phyloP scores from a whole-genome alignment of 2,888 invertebrate species.

The Hypomecis atomaria region DNA sequence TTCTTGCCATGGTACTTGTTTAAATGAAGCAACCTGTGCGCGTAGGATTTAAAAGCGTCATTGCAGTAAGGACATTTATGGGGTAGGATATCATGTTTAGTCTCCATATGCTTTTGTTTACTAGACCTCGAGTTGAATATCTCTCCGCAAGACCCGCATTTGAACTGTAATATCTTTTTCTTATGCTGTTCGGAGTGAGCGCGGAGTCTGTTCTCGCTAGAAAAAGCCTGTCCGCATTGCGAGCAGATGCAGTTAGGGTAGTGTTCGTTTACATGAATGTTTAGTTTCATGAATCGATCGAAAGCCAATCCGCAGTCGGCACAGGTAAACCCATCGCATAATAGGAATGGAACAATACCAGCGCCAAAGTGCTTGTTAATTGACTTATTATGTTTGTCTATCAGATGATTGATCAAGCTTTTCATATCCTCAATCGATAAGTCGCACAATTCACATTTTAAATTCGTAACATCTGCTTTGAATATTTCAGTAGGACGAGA shows the following conservation, averaged over 20 bases:
- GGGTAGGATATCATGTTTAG: slow-evolving; percentile 57
- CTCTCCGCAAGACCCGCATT: slow-evolving; percentile 67
- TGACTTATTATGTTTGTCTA: slow-evolving; percentile 59
- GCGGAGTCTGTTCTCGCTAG: slow-evolving; percentile 20
- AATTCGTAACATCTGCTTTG: slow-evolving; percentile 68
- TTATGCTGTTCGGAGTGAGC: slow-evolving; percentile 47
- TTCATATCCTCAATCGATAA: slow-evolving; percentile 54
- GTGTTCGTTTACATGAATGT: slow-evolving; percentile 72
- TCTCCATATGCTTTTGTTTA: slow-evolving; percentile 61
- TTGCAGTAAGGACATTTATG: slow-evolving; percentile 59
- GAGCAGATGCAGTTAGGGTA: slow-evolving; percentile 74
- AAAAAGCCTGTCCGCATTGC: slow-evolving; percentile 68
- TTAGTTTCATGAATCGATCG: slow-evolving; percentile 67
- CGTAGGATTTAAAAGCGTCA: slow-evolving; percentile 67
- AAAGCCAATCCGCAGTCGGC: slow-evolving; percentile 65
- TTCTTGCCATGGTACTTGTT: slow-evolving; percentile 63
- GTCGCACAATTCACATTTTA: slow-evolving; percentile 67
- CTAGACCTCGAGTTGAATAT: slow-evolving; percentile 56
- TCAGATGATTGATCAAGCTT: slow-evolving; percentile 63
- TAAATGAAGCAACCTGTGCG: slow-evolving; percentile 63
- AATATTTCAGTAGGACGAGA: slow-evolving; percentile 39
- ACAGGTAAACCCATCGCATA: slow-evolving; percentile 60
- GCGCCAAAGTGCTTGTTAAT: slow-evolving; percentile 58
- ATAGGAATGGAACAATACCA: slow-evolving; percentile 67
- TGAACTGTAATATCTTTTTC: slow-evolving; percentile 45